These are phyloP conservation scores for Pachyseris speciosa DNA, from an alignment of 64 coral and sea anemone genomes.

Conservation along the genomic window DNA sequence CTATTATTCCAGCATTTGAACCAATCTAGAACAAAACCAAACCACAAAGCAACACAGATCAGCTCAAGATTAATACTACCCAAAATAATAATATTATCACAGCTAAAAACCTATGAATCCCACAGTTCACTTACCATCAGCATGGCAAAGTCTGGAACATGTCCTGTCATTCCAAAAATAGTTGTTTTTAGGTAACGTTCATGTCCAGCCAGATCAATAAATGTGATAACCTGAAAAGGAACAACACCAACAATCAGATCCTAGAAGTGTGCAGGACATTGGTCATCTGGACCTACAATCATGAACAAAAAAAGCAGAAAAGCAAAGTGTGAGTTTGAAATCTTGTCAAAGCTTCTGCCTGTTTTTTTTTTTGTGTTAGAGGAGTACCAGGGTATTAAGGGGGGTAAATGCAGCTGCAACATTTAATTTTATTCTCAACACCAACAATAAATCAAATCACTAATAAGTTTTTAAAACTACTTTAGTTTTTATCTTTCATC, in stretches of 20 bases:
- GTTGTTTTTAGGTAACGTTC: conserved; percentile 97
- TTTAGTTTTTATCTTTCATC: no score
- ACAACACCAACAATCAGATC: neutral
- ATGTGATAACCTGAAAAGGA: conserved; percentile 90
- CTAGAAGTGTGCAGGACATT: no score
- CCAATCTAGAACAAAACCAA: conserved; percentile 76
- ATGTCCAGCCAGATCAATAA: conserved; percentile 98
- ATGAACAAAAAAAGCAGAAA: neutral
- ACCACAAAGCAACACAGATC: neutral
- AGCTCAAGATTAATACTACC: no score
- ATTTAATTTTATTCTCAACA: no score
- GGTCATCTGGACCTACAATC: neutral
- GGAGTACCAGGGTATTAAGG: no score
- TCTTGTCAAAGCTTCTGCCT: no score
- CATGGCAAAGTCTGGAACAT: conserved; percentile 99
- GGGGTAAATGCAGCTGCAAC: no score
- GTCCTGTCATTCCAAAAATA: conserved; percentile 99
- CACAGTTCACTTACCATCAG: conserved; percentile 90
- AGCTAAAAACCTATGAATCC: no score
- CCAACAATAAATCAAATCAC: no score
- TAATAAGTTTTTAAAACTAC: no score
- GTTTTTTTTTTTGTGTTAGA: no score
- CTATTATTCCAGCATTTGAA: conserved; percentile 99
- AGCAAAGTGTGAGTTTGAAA: no score
- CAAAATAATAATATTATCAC: neutral